phyloP scores from a whole-genome alignment of 1,140 invertebrate species.

The Globodera ellingtonae region DNA sequence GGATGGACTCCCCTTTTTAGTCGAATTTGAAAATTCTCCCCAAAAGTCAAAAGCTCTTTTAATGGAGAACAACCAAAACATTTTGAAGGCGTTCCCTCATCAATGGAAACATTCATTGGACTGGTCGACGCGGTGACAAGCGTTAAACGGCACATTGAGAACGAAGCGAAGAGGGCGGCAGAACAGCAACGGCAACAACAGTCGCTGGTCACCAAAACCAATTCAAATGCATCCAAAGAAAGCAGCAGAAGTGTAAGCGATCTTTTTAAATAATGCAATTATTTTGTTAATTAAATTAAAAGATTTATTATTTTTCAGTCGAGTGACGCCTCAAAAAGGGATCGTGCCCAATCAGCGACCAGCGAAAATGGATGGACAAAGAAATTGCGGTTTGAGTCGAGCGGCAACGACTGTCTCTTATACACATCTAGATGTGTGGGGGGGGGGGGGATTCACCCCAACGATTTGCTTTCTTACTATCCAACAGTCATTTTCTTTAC shows the following conservation, averaged over 20 bases:
- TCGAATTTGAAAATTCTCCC: neutral
- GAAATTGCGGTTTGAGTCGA: neutral
- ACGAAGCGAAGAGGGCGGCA: conserved; percentile 34
- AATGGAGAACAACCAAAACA: too few relatives aligned
- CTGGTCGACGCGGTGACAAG: conserved; percentile 57
- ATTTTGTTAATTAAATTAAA: conserved; percentile 3
- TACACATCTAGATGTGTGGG: too few relatives aligned
- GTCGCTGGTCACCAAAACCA: conserved; percentile 20
- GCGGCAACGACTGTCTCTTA: too few relatives aligned
- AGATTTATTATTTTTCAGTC: neutral
- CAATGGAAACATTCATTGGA: conserved; percentile 39
- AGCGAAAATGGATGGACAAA: conserved; percentile 1
- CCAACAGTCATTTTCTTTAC: too few relatives aligned
- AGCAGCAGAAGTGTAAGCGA: neutral
- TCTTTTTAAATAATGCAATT: conserved; percentile 6
- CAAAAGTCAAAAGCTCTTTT: too few relatives aligned
- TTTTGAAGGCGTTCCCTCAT: conserved; percentile 29
- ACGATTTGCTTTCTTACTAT: too few relatives aligned
- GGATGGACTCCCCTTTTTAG: too few relatives aligned
- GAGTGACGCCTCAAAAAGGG: conserved; percentile 6
- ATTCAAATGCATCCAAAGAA: conserved; percentile 18
- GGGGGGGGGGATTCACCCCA: too few relatives aligned
- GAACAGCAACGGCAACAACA: neutral
- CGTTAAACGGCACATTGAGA: conserved; percentile 57
- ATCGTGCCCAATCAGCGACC: neutral